Base-by-base conservation (phyloP, 1,140 invertebrate genomes). In the Cheumatopsyche charites region DNA sequence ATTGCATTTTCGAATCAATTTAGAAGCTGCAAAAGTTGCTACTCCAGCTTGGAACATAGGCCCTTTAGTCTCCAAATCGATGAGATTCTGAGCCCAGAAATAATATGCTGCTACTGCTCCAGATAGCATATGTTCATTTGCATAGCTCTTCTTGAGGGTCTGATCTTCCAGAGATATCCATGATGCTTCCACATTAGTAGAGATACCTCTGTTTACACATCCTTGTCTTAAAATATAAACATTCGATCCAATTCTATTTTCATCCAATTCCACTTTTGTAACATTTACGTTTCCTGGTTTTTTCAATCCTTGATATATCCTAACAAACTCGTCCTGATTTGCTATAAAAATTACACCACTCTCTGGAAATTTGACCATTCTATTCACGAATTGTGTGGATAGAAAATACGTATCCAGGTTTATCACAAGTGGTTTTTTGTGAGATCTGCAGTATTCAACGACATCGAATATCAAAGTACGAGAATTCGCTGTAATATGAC, bases 151-250 rank as follows among this genome's bases (percentile, higher is more conserved):
- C 11, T 58, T 69, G 19, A 13, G 21, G 4, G 66, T 70, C 0
- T 45, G 61, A 0, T 13, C 42, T 19, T 42, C 15, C 13, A 21
- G 13, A 11, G 69, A 19, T 5, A 61, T 25, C 73, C 73, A 75
- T 4, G 70, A 47, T 12, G 43, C 23, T 4, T 21, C 2, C 13
- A 17, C 25, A 61, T 72, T 62, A 0, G 45, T 15, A 36, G 66
- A 63, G 5, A 72, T 66, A 4, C 73, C 70, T 4, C n/a, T 17
- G 21, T 70, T 62, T 5, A 45, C 70, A 61, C 70, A 75, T 1
- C 73, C 73, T 58, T 72, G 69, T 3, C 70, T 26, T n/a, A 72
- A 61, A 58, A 75, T 62, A 23, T 69, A 70, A n/a, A 75, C 43
- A 15, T 72, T 70, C 1, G 67, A 13, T 12, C 67, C 70, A 17